Conservation (phyloP, 2,113 vertebrate species). For the Siniperca knerii region DNA sequence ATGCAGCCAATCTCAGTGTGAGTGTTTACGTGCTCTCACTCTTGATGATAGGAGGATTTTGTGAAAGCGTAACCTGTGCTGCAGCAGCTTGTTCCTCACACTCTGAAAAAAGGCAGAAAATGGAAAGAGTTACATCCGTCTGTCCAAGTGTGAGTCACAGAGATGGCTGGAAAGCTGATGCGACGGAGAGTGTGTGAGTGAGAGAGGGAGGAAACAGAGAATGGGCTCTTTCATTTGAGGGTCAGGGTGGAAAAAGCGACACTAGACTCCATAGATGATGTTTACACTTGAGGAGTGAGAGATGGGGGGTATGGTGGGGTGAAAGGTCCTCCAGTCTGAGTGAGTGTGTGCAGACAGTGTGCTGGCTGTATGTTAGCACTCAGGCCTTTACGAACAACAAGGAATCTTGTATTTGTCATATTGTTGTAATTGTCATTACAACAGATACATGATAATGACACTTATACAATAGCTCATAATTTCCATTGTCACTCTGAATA, state of each 20-base stretch:
- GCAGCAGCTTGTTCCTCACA: constrained; percentile 5
- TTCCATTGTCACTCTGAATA: constrained; percentile 16
- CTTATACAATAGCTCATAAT: neutral
- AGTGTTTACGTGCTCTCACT: constrained; percentile 10
- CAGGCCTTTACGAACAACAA: constrained; percentile 3
- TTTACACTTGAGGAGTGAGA: constrained; percentile 74
- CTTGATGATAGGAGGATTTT: constrained; percentile 4
- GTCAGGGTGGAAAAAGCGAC: constrained; percentile 68
- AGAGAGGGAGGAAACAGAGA: constrained; percentile 66
- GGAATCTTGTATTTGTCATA: constrained; percentile 14
- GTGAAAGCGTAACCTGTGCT: constrained; percentile 20
- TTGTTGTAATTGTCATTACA: neutral
- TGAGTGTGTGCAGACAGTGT: constrained; percentile 26
- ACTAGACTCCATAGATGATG: constrained; percentile 61
- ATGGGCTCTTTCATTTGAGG: constrained; percentile 80
- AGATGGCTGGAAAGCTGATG: constrained; percentile 56
- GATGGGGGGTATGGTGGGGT: constrained; percentile 39
- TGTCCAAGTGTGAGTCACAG: constrained; percentile 68
- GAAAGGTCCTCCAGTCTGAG: constrained; percentile 57
- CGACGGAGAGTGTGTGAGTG: constrained; percentile 30
- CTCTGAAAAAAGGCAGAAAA: constrained; percentile 51
- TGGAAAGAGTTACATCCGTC: constrained; percentile 69
- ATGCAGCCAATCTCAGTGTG: constrained; percentile 21
- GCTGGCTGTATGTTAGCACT: neutral
- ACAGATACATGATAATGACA: neutral